These are phyloP conservation scores for Lathronympha strigana DNA, from an alignment of 2,888 invertebrate species.

Conservation along the genomic window DNA sequence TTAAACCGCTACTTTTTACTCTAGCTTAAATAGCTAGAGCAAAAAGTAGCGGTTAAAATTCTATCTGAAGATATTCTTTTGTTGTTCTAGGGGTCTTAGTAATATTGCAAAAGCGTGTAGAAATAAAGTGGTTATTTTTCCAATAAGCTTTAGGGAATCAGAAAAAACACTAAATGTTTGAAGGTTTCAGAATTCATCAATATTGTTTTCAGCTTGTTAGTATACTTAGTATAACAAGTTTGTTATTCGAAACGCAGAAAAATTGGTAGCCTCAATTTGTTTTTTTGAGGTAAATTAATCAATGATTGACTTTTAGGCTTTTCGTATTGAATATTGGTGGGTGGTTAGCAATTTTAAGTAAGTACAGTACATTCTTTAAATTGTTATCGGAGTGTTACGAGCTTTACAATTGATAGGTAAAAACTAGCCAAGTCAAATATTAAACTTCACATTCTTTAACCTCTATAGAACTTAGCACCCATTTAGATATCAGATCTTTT, in stretches of 20 bases:
- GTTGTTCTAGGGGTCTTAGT: background rate
- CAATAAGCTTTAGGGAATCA: background rate
- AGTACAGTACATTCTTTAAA: too few species aligned
- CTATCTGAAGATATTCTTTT: background rate
- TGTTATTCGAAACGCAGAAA: background rate
- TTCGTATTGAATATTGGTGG: too few species aligned
- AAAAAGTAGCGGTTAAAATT: background rate
- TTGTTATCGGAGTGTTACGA: too few species aligned
- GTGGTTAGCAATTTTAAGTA: too few species aligned
- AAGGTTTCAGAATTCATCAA: background rate
- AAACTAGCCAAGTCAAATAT: too few species aligned
- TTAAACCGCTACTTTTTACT: too few species aligned
- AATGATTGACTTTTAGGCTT: background rate
- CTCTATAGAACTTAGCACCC: too few species aligned
- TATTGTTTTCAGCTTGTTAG: slow-evolving; percentile 5
- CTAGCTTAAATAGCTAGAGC: too few species aligned
- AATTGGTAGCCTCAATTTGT: background rate
- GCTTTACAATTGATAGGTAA: too few species aligned
- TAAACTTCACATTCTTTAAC: too few species aligned
- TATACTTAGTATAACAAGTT: slow-evolving; percentile 7
- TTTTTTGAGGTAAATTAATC: background rate
- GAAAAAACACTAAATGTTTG: background rate
- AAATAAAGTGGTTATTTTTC: background rate
- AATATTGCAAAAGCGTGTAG: slow-evolving; percentile 7
- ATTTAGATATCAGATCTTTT: too few species aligned